These are phyloP conservation scores for Myotis pilosus DNA, from an alignment of 2,797 vertebrate species.

Conservation along the genomic window DNA sequence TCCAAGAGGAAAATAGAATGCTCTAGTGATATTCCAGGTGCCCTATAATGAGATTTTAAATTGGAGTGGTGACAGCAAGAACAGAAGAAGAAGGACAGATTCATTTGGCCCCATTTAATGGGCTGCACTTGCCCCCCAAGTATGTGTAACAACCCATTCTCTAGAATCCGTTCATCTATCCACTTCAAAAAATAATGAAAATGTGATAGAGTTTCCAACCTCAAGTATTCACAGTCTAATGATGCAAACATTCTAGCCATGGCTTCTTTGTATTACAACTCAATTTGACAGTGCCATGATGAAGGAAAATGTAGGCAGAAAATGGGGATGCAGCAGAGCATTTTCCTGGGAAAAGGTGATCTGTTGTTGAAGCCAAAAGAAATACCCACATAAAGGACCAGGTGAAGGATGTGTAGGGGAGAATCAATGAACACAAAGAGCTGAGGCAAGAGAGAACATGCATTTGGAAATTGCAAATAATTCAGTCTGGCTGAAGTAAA, in stretches of 20 bases:
- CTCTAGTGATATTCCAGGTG: background rate
- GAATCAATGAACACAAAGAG: background rate
- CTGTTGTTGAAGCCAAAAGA: background rate
- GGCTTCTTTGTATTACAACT: background rate
- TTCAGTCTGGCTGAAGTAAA: background rate
- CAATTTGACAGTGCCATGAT: background rate
- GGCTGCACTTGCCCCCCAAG: background rate
- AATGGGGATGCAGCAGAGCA: background rate
- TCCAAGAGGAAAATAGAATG: background rate
- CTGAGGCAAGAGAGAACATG: background rate
- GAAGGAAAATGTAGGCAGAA: background rate
- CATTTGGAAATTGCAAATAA: background rate
- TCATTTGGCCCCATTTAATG: background rate
- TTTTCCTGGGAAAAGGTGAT: background rate
- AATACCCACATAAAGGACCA: background rate
- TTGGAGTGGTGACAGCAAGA: background rate
- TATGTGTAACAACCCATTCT: background rate
- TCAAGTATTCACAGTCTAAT: background rate
- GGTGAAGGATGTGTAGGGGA: background rate
- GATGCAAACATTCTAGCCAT: background rate
- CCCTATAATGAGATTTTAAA: background rate
- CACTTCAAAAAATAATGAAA: slow-evolving; percentile 22
- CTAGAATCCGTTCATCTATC: background rate
- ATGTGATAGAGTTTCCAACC: background rate
- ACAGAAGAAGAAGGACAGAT: background rate